Base-by-base conservation (phyloP, 2,888 invertebrate species). In the Plemyria rubiginata region DNA sequence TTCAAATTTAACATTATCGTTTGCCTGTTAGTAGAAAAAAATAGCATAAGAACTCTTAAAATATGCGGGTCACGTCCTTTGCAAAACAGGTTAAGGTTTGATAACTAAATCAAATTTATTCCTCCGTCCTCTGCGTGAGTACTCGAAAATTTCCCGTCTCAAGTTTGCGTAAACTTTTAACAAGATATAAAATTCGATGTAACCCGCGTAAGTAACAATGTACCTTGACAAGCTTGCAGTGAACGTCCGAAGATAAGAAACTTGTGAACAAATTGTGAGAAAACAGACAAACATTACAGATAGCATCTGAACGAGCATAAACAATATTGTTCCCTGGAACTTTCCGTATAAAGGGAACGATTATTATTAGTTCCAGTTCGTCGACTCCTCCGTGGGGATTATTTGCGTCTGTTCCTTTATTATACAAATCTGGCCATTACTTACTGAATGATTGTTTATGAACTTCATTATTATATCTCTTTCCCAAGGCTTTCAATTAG, bases 21-120 rank as follows among this genome's bases (percentile, higher is more conserved):
- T 50, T 51, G 54, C 12, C 48, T 41, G 43, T 50, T 38, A 51
- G 32, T 16, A 50, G n/a, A 40, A 29, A 49, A 52, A 53, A 58
- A 63, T 43, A 55, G 63, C 68, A 75, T 68, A 69, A 72, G 70
- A 70, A 70, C 61, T 77, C 68, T 73, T 69, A 77, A 74, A 78
- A 76, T 81, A 87, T 86, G 81, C 85, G 78, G 83, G 84, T 78
- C 85, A 81, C 81, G 79, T 82, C 77, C 72, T 76, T 73, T 77
- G 71, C 75, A 75, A 82, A 82, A 73, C 83, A 81, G 79, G 82
- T 82, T 79, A 78, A 79, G 80, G 80, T 75, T 77, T 84, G 84
- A 84, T 86, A 84, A 85, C 82, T 84, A 82, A 87, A 86, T 87
- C 84, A 85, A 86, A 86, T 86, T 83, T 86, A 86, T 85, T 86